A percentile compares a stretch with the other conserved stretches of the same genome.
Evolutionary conservation across 2,113 vertebrate genomes (phyloP).

Genomic region (Rhinolophus sinicus): DNA sequence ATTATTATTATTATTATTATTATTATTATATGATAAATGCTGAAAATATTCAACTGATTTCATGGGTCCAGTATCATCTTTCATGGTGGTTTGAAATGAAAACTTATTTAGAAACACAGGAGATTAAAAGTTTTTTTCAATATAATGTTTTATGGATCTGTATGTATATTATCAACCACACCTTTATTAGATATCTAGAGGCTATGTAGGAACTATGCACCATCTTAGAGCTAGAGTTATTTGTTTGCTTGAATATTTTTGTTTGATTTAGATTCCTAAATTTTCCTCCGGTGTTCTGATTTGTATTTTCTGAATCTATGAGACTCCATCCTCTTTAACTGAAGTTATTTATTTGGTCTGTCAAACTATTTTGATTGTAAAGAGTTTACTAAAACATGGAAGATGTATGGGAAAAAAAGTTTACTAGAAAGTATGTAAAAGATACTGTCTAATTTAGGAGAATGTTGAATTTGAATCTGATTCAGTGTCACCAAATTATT

Average conservation of each 20-base stretch:
- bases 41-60: conserved; percentile 20
- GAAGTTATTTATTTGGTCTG: neutral
- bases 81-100: neutral
- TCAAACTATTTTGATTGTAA: neutral
- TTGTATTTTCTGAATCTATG: neutral
- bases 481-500: neutral
- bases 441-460: neutral
- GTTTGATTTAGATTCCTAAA: neutral
- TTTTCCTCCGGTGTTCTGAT: neutral
- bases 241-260: neutral
- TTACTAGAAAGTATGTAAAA: neutral
- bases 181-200: neutral
- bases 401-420: neutral
- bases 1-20: neutral
- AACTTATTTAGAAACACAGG: neutral
- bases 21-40: neutral
- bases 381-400: neutral
- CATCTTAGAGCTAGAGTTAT: neutral
- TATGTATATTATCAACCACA: neutral
- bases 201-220: accelerated
- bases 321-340: neutral
- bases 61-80: neutral
- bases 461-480: neutral
- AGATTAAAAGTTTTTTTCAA: neutral
- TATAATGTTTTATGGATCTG: neutral